Percentiles rank a stretch among this genome's conserved stretches.
These are phyloP conservation scores for Syritta pipiens DNA, from an alignment of 2,888 invertebrate species.

Conservation along the genomic window DNA sequence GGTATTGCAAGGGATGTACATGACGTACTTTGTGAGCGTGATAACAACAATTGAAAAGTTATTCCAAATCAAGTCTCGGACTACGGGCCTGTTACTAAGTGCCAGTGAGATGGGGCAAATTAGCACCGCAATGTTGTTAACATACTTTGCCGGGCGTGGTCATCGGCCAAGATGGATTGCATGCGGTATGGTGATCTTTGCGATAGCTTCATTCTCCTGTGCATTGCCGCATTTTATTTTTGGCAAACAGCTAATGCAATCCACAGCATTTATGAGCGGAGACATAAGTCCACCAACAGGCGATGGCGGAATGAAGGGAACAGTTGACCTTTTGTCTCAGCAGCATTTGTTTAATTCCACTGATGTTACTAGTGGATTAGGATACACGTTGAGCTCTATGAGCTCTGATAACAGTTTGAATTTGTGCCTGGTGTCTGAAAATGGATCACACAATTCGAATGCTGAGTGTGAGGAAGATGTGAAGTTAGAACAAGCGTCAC, in stretches of 20 bases:
- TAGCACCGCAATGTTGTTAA: conserved; percentile 91
- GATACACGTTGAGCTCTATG: conserved; percentile 50
- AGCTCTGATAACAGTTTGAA: conserved; percentile 72
- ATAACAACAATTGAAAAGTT: conserved; percentile 96
- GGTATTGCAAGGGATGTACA: conserved; percentile 94
- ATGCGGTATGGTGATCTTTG: conserved; percentile 93
- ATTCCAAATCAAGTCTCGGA: conserved; percentile 94
- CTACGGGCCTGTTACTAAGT: conserved; percentile 92
- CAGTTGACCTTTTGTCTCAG: conserved; percentile 24
- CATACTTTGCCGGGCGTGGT: conserved; percentile 94
- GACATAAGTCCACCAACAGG: not conserved
- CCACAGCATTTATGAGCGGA: conserved; percentile 73
- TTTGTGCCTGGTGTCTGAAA: conserved; percentile 75
- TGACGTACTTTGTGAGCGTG: conserved; percentile 95
- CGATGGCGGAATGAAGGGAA: not conserved
- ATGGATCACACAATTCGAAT: conserved; percentile 44
- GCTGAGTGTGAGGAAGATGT: conserved; percentile 82
- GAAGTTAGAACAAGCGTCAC: conserved; percentile 84
- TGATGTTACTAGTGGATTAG: conserved; percentile 21
- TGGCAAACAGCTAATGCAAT: conserved; percentile 84
- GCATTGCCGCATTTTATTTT: conserved; percentile 93
- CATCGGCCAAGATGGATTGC: conserved; percentile 97
- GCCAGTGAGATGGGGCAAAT: conserved; percentile 97
- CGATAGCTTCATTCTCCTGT: conserved; percentile 91
- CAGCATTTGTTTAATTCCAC: conserved; percentile 50